Base-by-base conservation (phyloP, 1,140 invertebrate genomes). In the Mya arenaria region DNA sequence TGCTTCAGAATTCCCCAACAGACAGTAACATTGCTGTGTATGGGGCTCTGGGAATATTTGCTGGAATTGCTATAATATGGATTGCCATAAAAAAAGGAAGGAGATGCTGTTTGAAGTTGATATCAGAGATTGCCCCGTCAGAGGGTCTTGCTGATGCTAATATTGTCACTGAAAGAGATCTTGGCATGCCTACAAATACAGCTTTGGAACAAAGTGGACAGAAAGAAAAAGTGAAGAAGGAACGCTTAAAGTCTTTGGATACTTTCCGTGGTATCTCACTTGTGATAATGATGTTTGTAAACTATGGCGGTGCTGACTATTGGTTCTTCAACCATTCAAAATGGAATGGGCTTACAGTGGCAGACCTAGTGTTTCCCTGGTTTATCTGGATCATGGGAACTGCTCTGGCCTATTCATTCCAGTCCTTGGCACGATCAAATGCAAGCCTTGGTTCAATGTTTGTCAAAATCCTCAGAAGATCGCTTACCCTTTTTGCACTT, bases 361-460 rank as follows among this genome's bases (percentile, higher is more conserved):
- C 97, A 0, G 98, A 99, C 93, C 92, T 98, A 32, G 96, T 99
- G 34, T 98, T 99, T 90, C 98, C 98, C 23, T 98, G 96, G 95
- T 98, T 98, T 91, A 94, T 97, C 23, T 98, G 97, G 96, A 96
- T 98, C 39, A 98, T 97, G 96, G 97, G 97, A 25, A 95, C 97
- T 10, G 96, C 97, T 56, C 95, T 97, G 72, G 95, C 96, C 0
- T 94, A 98, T n/a, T 96, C 97, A 0, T 93, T 97, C 0, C 95
- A 95, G 81, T 95, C 95, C 0, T 95, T 96, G 85, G 91, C 97
- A 17, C 94, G 95, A 41, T 94, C 95, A 82, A 95, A 94, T 4
- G 92, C 94, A 0, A 94, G 95, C 10, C 92, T 92, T 88, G 85
- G 87, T 5, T 88, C 94, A 91, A 94, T 94, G 62, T 91, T 92